Evolutionary conservation across 2,113 vertebrate species (phyloP).

Genomic region (Sterna hirundo): DNA sequence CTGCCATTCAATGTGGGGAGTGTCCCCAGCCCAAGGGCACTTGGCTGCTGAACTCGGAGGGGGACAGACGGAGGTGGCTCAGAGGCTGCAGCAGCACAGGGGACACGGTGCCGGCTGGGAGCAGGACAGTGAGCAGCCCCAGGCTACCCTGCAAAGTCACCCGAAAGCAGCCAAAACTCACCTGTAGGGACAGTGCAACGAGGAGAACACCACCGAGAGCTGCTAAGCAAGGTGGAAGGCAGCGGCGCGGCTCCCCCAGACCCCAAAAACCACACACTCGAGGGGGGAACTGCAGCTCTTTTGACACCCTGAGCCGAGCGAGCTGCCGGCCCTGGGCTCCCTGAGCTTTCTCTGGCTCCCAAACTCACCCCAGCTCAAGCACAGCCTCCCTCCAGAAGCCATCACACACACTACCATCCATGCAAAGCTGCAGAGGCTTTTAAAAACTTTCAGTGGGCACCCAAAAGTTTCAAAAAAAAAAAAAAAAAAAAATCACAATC

Average conservation of each 20-base stretch:
- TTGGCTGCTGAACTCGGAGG: neutral
- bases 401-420: accelerated
- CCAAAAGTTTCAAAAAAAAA: neutral
- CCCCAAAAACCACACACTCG: accelerated
- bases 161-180: neutral
- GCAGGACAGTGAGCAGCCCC: too few species aligned
- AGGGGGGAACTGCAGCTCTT: neutral
- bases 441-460: neutral
- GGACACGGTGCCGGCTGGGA: accelerated
- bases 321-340: accelerated
- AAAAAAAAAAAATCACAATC: neutral
- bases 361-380: neutral
- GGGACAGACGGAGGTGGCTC: neutral
- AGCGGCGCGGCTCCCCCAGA: accelerated
- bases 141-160: neutral
- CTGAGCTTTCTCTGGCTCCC: neutral
- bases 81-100: neutral
- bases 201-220: neutral
- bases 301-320: neutral
- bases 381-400: neutral
- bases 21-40: too few species aligned
- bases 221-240: neutral
- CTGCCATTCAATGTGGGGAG: neutral
- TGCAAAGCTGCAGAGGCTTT: neutral
- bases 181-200: neutral